Percentiles rank a stretch among this genome's conserved stretches.
These are phyloP conservation scores for Rhombomys opimus DNA, from an alignment of 2,113 vertebrate species.

Conservation along the genomic window DNA sequence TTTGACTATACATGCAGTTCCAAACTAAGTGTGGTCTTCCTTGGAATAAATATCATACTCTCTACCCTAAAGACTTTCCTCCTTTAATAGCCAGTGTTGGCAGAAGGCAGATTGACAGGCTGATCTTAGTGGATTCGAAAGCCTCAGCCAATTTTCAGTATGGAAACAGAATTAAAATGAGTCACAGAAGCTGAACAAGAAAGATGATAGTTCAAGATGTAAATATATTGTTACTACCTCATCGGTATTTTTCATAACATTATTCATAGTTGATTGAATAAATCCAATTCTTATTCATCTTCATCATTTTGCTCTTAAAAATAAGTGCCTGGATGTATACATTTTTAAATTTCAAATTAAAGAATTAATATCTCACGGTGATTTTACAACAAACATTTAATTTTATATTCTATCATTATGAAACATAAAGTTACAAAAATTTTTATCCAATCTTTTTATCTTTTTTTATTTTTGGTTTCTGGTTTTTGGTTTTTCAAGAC, in stretches of 20 bases:
- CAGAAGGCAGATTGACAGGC: not conserved
- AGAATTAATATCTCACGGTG: conserved; percentile 55
- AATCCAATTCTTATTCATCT: conserved; percentile 44
- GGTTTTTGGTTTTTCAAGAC: no score
- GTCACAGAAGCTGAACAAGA: not conserved
- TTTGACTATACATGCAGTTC: not conserved
- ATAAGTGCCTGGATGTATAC: conserved; percentile 1
- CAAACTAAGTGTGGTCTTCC: not conserved
- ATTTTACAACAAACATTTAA: conserved; percentile 70
- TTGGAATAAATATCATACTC: not conserved
- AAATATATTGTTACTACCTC: no score
- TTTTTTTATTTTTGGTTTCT: no score
- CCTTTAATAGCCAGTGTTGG: not conserved
- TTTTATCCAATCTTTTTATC: conserved; percentile 21
- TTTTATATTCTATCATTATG: conserved; percentile 57
- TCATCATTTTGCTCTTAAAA: conserved; percentile 64
- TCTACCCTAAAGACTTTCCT: not conserved
- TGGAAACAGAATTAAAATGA: conserved; percentile 22
- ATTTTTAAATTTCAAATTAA: conserved; percentile 60
- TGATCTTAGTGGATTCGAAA: not conserved
- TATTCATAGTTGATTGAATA: conserved; percentile 22
- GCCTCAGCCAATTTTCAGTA: conserved; percentile 9
- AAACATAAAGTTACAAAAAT: conserved; percentile 56
- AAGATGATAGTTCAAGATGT: not conserved
- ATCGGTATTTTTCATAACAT: not conserved